Evolutionary conservation across 2,888 invertebrate species (phyloP), one percentile per base, ranked within the genome.

Genomic region (Masnerella sp.): DNA sequence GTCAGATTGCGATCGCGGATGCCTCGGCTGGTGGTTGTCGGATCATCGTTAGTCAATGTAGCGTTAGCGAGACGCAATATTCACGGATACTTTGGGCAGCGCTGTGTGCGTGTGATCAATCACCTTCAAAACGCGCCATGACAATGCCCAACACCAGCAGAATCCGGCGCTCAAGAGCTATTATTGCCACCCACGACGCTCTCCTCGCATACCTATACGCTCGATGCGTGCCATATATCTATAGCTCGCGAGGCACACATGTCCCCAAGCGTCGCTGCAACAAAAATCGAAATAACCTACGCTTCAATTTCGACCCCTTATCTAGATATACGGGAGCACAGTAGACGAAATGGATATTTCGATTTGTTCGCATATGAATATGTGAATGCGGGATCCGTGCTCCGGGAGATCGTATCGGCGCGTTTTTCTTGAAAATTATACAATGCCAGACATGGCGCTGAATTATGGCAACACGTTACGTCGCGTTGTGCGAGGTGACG

Each of bases 171-270:
- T 76, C 71, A 68, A 76, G 82, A 84, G 78, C 82, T 80, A 85
- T 84, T 82, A 82, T 82, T 83, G 81, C 86, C 86, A 85, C 86
- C 85, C 86, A 85, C 86, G 86, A 82, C 71, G 84, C 45, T 51
- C 74, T 64, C 65, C 70, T 59, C 64, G 68, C 71, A 74, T 79
- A 69, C 61, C 72, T 67, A 42, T 58, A 54, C 9, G 22, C 64
- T 22, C 56, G 40, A 38, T 47, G 58, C 72, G 32, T 61, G 12
- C 38, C 40, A 32, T 34, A 64, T 47, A 54, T 25, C 15, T 43
- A 54, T 30, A 62, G 40, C 45, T n/a, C n/a, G n/a, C n/a, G n/a
- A n/a, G n/a, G n/a, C 45, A 58, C 64, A 70, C 74, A 42, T 58
- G 62, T 68, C 51, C 43, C 61, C 30, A 20, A 58, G 51, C 43